Conservation (phyloP, 1,140 invertebrate species). For the Diplogasteroides magnus region DNA sequence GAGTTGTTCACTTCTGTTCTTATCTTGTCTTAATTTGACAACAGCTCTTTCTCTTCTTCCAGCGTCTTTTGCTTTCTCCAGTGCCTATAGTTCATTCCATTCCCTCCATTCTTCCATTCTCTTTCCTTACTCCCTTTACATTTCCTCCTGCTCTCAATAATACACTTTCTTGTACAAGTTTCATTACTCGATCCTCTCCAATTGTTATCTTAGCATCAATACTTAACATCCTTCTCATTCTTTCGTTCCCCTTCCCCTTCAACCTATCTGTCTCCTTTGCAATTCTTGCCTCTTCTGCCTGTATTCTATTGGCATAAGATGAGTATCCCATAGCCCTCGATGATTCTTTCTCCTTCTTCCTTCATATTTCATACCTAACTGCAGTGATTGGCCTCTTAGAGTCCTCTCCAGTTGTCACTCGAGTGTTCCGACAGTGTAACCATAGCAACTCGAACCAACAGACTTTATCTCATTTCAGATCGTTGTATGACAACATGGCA, state of each 20-base stretch:
- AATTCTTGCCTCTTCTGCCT: slow-evolving; percentile 27
- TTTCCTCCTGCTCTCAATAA: slow-evolving; percentile 64
- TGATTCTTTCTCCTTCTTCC: slow-evolving; percentile 62
- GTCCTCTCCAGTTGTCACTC: no score
- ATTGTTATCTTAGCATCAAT: slow-evolving; percentile 63
- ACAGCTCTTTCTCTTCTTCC: slow-evolving; percentile 79
- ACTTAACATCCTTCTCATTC: slow-evolving; percentile 75
- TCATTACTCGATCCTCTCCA: slow-evolving; percentile 72
- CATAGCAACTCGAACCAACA: no score
- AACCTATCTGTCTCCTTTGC: slow-evolving; percentile 23
- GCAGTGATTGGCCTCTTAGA: no score
- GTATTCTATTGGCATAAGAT: slow-evolving; percentile 17
- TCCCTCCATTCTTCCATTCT: no score
- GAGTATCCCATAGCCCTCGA: slow-evolving; percentile 60
- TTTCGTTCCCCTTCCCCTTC: slow-evolving; percentile 13
- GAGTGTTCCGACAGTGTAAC: no score
- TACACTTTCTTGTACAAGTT: slow-evolving; percentile 77
- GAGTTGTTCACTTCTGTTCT: slow-evolving; percentile 75
- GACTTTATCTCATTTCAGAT: no score
- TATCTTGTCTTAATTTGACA: slow-evolving; percentile 82
- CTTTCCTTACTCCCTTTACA: slow-evolving; percentile 54
- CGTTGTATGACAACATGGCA: background rate
- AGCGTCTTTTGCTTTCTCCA: slow-evolving; percentile 92
- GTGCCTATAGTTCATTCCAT: slow-evolving; percentile 58
- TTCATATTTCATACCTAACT: slow-evolving; percentile 61